phyloP scores from a whole-genome alignment of 2,888 invertebrate genomes.

The Plagodis pulveraria region DNA sequence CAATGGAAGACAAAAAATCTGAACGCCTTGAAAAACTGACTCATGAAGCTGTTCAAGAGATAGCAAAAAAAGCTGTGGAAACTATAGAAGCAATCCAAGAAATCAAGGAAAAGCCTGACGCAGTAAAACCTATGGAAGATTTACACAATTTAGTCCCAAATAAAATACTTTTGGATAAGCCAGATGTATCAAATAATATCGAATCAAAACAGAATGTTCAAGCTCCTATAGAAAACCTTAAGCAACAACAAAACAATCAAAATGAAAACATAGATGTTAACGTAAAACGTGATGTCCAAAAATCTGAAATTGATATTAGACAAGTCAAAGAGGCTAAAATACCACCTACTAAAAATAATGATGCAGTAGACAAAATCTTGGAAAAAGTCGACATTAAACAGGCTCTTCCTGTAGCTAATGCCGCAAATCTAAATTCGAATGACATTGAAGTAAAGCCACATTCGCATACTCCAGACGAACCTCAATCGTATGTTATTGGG shows the following conservation, averaged over 20 bases:
- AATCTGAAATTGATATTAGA: constrained; percentile 21
- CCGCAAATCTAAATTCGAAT: constrained; percentile 3
- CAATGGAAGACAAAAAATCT: constrained; percentile 46
- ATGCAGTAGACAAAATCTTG: not conserved
- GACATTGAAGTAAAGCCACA: constrained; percentile 40
- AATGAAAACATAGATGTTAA: constrained; percentile 7
- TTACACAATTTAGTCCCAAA: constrained; percentile 13
- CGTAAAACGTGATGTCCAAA: constrained; percentile 10
- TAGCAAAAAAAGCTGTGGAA: constrained; percentile 76
- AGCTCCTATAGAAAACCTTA: constrained; percentile 9
- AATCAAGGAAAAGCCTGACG: constrained; percentile 52
- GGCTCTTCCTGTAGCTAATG: not conserved
- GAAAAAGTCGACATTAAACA: constrained; percentile 2
- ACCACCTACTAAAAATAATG: not conserved
- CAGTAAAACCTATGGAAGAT: constrained; percentile 3
- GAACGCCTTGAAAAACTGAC: constrained; percentile 61
- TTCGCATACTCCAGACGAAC: constrained; percentile 68
- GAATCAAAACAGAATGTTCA: constrained; percentile 13
- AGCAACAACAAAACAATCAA: constrained; percentile 13
- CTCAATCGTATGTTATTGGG: constrained; percentile 70
- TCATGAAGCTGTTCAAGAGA: constrained; percentile 75
- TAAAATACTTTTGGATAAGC: not conserved
- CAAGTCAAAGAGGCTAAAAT: constrained; percentile 17
- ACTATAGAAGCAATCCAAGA: constrained; percentile 76
- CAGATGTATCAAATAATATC: constrained; percentile 8